A percentile compares a stretch with the other conserved stretches of the same genome.
Conservation (phyloP, 2,797 vertebrate genomes). For the Pogoniulus pusillus region DNA sequence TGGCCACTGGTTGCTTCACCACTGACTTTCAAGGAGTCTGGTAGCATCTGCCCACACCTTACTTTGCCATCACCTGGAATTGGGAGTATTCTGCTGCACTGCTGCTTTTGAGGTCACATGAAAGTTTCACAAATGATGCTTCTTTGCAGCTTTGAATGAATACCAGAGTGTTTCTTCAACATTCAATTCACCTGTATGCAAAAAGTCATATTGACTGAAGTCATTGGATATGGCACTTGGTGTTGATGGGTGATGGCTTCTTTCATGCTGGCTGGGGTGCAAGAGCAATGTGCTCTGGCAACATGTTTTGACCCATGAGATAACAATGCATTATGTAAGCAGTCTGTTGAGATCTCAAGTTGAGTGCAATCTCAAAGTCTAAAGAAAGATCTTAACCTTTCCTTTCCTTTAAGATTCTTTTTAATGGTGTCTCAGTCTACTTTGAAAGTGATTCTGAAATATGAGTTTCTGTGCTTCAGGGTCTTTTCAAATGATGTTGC, state of each 20-base stretch:
- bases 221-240: not conserved
- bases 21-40: not conserved
- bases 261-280: not conserved
- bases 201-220: not conserved
- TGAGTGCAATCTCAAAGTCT: not conserved
- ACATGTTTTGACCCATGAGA: not conserved
- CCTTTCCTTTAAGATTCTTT: too few species aligned
- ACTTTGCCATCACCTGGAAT: not conserved
- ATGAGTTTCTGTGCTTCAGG: not conserved
- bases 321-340: not conserved
- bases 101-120: not conserved
- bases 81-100: not conserved
- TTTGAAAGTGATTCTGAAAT: not conserved
- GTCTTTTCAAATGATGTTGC: not conserved
- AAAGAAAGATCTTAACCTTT: too few species aligned
- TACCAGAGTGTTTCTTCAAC: not conserved
- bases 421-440: not conserved
- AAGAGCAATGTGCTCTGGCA: too few species aligned
- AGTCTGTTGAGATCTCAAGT: not conserved
- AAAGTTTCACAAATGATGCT: fast-evolving
- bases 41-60: not conserved
- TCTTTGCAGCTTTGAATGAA: not conserved
- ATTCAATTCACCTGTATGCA: fast-evolving
- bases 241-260: not conserved
- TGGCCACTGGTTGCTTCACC: not conserved